These are phyloP conservation scores for Semnornis frantzii DNA, from an alignment of 2,113 vertebrate species.

Conservation along the genomic window DNA sequence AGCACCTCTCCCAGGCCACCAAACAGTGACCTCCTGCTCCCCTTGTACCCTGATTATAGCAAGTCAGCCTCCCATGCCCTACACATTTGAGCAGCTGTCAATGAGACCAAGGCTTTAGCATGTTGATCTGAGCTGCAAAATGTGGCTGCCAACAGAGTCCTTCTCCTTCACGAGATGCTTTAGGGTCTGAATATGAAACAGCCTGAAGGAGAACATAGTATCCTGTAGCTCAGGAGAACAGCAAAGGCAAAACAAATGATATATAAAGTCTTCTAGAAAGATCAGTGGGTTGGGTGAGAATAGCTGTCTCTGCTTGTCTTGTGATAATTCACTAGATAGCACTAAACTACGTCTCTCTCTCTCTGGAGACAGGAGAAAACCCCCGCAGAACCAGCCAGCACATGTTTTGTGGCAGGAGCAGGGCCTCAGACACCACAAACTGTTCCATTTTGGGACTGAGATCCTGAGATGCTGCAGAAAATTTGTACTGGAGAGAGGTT, in stretches of 20 bases:
- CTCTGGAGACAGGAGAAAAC: background rate
- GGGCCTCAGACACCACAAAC: constrained; percentile 27
- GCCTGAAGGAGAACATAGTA: background rate
- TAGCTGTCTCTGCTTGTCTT: background rate
- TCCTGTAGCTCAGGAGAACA: background rate
- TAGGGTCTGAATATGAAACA: background rate
- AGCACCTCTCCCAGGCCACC: background rate
- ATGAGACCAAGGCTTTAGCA: background rate
- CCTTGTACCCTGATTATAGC: background rate
- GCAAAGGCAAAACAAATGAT: background rate
- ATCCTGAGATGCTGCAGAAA: background rate
- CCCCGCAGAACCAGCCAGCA: background rate
- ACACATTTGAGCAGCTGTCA: background rate
- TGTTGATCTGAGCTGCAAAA: background rate
- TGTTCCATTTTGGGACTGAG: background rate
- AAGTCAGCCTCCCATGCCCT: background rate
- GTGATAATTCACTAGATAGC: background rate
- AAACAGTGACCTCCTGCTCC: background rate
- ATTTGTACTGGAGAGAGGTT: background rate
- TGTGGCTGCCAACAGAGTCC: background rate
- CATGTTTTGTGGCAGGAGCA: background rate
- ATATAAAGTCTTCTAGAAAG: constrained; percentile 3
- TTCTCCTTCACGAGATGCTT: background rate
- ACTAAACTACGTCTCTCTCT: background rate
- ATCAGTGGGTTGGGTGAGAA: constrained; percentile 50